Conservation (phyloP, 2,113 vertebrate genomes). For the Cyphomyrus discorhynchus region DNA sequence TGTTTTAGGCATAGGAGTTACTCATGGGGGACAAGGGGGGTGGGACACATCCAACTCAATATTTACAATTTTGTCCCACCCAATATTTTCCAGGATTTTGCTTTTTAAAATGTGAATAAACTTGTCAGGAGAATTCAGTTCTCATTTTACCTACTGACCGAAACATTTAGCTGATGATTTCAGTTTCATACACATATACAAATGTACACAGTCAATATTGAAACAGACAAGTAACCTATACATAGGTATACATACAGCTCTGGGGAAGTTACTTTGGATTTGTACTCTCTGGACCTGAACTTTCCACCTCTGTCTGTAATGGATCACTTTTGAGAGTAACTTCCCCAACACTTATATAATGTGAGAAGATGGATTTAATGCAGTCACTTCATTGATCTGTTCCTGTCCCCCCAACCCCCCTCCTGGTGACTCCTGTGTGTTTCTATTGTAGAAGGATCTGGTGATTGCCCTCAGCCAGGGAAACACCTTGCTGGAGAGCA, state of each 20-base stretch:
- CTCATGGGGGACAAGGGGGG: not conserved
- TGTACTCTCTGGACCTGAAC: not conserved
- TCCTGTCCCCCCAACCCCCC: not conserved
- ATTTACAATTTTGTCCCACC: not conserved
- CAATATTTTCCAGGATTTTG: not conserved
- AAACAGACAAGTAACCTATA: not conserved
- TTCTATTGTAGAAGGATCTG: slow-evolving; percentile 69
- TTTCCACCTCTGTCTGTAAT: not conserved
- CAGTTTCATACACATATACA: not conserved
- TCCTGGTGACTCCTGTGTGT: not conserved
- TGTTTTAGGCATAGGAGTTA: not conserved
- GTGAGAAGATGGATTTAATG: not conserved
- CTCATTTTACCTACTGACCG: not conserved
- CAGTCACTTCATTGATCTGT: not conserved
- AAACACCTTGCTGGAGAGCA: slow-evolving; percentile 65
- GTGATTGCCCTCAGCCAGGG: slow-evolving; percentile 75
- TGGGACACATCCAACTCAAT: not conserved
- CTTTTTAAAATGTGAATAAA: not conserved
- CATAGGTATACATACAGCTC: not conserved
- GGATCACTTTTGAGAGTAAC: not conserved
- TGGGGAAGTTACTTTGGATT: not conserved
- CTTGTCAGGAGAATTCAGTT: not conserved
- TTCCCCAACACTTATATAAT: not conserved
- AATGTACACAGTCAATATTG: not conserved
- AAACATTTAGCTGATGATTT: not conserved